phyloP scores from a whole-genome alignment of 2,113 vertebrate species.

The Nycticryphes semicollaris region DNA sequence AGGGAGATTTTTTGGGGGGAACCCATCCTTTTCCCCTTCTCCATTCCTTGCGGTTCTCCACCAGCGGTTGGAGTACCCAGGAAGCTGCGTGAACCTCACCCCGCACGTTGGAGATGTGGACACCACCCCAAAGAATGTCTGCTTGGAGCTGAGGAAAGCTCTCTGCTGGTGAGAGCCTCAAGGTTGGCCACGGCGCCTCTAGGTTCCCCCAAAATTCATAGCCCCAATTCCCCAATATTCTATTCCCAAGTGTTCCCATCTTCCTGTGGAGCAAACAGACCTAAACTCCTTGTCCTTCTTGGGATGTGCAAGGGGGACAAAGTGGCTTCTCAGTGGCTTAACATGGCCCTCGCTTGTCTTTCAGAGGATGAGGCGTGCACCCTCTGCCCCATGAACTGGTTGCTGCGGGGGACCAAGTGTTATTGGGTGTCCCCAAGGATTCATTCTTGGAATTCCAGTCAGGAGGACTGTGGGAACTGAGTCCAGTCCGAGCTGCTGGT shows the following conservation, averaged over 20 bases:
- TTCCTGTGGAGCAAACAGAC: background rate
- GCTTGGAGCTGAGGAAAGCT: background rate
- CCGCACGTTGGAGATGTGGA: background rate
- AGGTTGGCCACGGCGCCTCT: background rate
- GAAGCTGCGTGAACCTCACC: background rate
- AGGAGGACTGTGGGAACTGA: background rate
- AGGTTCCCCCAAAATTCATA: background rate
- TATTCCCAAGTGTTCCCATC: background rate
- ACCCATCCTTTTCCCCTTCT: background rate
- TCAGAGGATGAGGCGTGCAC: background rate
- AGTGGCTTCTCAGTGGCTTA: background rate
- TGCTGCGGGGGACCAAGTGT: rapidly evolving
- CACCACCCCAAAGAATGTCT: background rate
- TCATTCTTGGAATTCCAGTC: background rate
- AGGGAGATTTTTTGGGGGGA: background rate
- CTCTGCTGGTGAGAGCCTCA: background rate
- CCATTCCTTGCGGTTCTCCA: background rate
- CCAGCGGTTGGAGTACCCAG: no score
- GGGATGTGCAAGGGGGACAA: background rate
- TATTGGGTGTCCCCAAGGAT: rapidly evolving
- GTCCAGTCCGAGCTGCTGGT: background rate
- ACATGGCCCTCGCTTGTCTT: background rate
- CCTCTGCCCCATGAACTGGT: background rate
- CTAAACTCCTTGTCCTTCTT: background rate
- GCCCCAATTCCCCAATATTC: background rate